Base-by-base conservation (phyloP, 2,888 invertebrate species). In the Macaria liturata region DNA sequence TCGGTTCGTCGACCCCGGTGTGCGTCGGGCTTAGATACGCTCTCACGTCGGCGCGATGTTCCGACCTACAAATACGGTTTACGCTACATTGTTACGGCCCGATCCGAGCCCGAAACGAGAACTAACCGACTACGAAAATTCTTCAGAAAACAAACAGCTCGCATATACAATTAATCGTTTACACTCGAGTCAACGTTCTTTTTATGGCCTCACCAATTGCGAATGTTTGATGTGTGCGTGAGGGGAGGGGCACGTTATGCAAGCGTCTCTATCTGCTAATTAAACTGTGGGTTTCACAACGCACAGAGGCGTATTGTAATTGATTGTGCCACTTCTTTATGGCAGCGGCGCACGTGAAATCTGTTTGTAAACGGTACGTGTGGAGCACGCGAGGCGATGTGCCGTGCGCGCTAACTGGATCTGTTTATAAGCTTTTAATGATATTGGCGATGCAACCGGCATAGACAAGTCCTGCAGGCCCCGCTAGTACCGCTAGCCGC, bases 351-450 rank as follows among this genome's bases (percentile, higher is more conserved):
- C 71, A 75, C 68, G 70, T 72, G 67, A 70, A 71, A 76, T 72
- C 70, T 72, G 78, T 74, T 76, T 73, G 71, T 68, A 69, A 69
- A 59, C 54, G 34, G 46, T 31, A 9, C 48, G 39, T 9, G 40
- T 47, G 46, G 46, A 51, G 31, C 71, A 66, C 60, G 57, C 58
- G 47, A 30, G 46, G 47, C 46, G 58, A 9, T 9, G 42, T 49
- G 53, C 34, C 39, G 48, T 70, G 53, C 46, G 52, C 7, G 44
- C 39, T 30, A 42, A 42, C 31, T 42, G 44, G 30, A 49, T 50
- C 68, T 76, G 75, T 79, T 76, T 78, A 74, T 79, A 78, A 70
- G 70, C 70, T 68, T 73, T 72, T 71, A 76, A 75, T 70, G 68
- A 72, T 73, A 74, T 78, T 76, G 70, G 72, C 65, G 66, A 65